Percentiles rank a stretch among this genome's conserved stretches.
Evolutionary conservation across 2,113 vertebrate genomes (phyloP).

Genomic region (Ophthalmolycus amberensis): DNA sequence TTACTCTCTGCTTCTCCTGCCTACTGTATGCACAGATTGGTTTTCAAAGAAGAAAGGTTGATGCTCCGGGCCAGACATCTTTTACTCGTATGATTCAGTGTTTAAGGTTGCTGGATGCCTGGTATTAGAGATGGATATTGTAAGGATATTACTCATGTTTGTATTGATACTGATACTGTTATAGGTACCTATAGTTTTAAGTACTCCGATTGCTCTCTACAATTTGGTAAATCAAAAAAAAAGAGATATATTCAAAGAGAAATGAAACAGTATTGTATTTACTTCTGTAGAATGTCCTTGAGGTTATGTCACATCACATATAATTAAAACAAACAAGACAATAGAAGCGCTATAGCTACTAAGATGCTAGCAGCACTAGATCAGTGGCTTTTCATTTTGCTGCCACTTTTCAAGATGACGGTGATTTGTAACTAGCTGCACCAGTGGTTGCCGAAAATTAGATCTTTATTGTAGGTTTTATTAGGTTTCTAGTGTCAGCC

Average conservation of each 20-base stretch:
- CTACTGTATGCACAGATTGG: not conserved
- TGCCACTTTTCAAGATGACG: not conserved
- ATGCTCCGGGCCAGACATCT: conserved; percentile 18
- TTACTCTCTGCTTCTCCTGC: not conserved
- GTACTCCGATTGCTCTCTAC: not conserved
- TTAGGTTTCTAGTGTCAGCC: not conserved
- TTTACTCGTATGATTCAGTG: not conserved
- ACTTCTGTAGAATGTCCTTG: not conserved
- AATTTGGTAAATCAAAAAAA: not conserved
- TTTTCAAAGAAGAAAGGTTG: conserved; percentile 35
- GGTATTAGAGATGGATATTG: not conserved
- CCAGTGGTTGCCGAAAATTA: not conserved
- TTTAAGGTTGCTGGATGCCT: not conserved
- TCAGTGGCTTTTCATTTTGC: not conserved
- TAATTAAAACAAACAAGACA: not conserved
- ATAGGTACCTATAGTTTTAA: not conserved
- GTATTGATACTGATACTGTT: not conserved
- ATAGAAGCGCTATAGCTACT: not conserved
- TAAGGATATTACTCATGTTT: not conserved
- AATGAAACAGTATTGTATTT: not conserved
- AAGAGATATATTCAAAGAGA: not conserved
- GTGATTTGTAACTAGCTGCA: not conserved
- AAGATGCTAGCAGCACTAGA: not conserved
- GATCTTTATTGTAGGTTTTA: not conserved
- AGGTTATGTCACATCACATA: not conserved